Evolutionary conservation across 2,113 vertebrate genomes (phyloP).

Genomic region (Perognathus longimembris): DNA sequence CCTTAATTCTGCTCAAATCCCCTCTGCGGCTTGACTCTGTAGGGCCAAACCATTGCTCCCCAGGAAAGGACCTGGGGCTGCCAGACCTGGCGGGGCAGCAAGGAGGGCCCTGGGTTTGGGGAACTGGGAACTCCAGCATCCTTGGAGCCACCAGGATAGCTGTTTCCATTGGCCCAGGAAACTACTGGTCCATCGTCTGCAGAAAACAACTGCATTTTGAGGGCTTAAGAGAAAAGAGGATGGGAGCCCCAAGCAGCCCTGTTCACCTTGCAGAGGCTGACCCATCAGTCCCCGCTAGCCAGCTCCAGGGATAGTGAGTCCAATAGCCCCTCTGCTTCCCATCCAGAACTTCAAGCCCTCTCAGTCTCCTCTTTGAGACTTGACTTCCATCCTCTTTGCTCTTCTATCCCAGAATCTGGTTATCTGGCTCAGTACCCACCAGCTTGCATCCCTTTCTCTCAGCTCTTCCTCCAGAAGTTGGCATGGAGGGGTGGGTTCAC

Average conservation of each 20-base stretch:
- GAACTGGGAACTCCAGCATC: background rate
- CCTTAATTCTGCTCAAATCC: background rate
- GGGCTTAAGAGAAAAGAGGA: background rate
- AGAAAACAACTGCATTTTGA: background rate
- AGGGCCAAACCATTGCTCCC: background rate
- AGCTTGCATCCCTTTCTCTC: background rate
- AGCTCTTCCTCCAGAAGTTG: background rate
- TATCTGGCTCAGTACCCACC: slow-evolving; percentile 16
- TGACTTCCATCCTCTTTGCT: background rate
- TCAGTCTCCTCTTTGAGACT: background rate
- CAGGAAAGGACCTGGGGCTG: background rate
- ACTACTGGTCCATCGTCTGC: background rate
- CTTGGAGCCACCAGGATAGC: background rate
- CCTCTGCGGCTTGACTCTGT: background rate
- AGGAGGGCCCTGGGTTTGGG: background rate
- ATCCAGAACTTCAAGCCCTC: background rate
- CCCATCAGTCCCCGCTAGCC: no score
- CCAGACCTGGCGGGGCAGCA: background rate
- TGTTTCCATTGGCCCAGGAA: background rate
- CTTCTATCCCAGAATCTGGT: background rate
- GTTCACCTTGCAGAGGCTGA: background rate
- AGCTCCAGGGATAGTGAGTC: background rate
- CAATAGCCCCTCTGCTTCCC: background rate
- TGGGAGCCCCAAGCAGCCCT: background rate
- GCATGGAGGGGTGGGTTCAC: background rate